Base-by-base conservation (phyloP, 2,888 invertebrate genomes). In the Epinotia ramella region DNA sequence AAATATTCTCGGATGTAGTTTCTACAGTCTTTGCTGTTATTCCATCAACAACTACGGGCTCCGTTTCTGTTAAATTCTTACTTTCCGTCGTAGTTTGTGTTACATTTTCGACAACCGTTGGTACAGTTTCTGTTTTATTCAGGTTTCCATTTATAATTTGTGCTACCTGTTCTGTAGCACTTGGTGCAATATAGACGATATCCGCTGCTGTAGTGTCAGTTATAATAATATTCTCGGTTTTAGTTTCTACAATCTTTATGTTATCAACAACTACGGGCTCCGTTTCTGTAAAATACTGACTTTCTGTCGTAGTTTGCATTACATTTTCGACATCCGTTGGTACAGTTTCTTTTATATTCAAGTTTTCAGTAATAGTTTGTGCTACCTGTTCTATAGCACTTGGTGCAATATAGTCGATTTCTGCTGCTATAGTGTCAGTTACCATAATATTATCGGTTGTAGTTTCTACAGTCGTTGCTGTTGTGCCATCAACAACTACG, bases 331-430 rank as follows among this genome's bases (percentile, higher is more conserved):
- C 28, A n/a, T 2, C 13, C 2, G 28, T 40, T 2, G 70, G 13
- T 20, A 6, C 28, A 28, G 59, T 28, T 40, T 75, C 44, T 28
- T 60, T 53, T 44, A 44, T 28, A 56, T 24, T 65, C 40, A 53
- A 7, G 6, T 7, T 53, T n/a, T 7, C 53, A n/a, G 7, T 5
- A 0, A 53, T n/a, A n/a, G 53, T 53, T 53, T 53, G 53, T 53
- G 53, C 1, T n/a, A n/a, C 7, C 7, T 53, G n/a, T 53, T n/a
- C n/a, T 53, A n/a, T n/a, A 53, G n/a, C n/a, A n/a, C 6, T 53
- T n/a, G 53, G 46, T 11, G 3, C 46, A 16, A 5, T 53, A 53
- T 53, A 53, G n/a, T 7, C 53, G 7, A n/a, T 16, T 64, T 46
- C 20, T 46, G 9, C 46, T 46, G 20, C 46, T 46, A 2, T 12